Evolutionary conservation across 2,888 invertebrate species (phyloP).

Genomic region (Tiphia femorata): DNA sequence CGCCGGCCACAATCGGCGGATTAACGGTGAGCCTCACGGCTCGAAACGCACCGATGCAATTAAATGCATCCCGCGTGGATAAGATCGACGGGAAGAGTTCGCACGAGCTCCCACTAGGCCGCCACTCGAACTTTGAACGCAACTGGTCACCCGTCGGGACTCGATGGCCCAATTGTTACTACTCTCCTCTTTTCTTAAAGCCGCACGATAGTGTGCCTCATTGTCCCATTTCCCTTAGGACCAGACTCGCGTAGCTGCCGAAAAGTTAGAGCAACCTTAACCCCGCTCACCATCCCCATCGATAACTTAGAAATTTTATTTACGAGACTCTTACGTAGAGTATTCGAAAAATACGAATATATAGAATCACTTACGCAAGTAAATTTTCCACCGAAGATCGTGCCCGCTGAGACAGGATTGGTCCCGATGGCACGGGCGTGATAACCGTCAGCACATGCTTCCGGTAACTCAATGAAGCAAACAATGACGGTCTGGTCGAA

Average conservation of each 20-base stretch:
- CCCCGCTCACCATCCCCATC: too few species aligned
- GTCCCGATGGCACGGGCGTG: conserved; percentile 22
- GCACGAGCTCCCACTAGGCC: too few species aligned
- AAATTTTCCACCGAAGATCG: too few species aligned
- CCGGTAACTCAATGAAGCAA: conserved; percentile 63
- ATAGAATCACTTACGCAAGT: too few species aligned
- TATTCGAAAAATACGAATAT: too few species aligned
- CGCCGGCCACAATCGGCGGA: conserved; percentile 55
- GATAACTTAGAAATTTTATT: too few species aligned
- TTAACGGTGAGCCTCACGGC: conserved; percentile 52
- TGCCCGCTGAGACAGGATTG: too few species aligned
- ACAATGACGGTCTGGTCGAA: conserved; percentile 50
- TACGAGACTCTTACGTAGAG: too few species aligned
- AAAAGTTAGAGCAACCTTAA: too few species aligned
- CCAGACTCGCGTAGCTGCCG: not conserved
- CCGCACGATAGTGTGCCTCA: not conserved
- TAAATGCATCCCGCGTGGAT: conserved; percentile 37
- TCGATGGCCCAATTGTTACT: not conserved
- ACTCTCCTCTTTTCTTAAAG: not conserved
- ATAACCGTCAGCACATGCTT: conserved; percentile 63
- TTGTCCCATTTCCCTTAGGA: not conserved
- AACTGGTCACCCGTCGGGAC: not conserved
- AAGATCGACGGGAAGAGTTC: conserved; percentile 26
- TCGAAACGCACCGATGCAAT: conserved; percentile 44
- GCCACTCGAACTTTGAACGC: too few species aligned